phyloP scores from a whole-genome alignment of 2,888 invertebrate species.

The Elysia crispata region DNA sequence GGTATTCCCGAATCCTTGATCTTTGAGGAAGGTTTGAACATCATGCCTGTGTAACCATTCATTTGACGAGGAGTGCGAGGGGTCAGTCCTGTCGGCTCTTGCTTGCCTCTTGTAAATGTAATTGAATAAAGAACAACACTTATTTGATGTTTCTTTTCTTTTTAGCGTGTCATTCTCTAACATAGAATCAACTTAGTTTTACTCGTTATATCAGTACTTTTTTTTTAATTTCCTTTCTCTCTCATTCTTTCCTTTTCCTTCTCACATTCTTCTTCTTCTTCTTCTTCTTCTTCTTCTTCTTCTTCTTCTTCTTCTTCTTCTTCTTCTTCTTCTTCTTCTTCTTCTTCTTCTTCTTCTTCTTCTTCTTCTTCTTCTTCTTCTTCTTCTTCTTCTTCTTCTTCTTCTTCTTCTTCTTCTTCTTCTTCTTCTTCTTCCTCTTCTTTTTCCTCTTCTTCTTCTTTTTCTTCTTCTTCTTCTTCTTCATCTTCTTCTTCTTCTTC shows the following conservation, averaged over 20 bases:
- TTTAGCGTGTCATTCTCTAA: too few relatives aligned
- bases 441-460: background rate
- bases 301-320: conserved; percentile 21
- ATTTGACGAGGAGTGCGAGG: background rate
- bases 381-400: conserved; percentile 10
- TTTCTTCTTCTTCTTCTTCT: background rate
- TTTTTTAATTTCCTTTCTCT: too few relatives aligned
- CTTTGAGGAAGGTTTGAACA: background rate
- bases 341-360: conserved; percentile 31
- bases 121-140: too few relatives aligned
- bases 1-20: background rate
- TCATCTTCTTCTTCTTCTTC: conserved; percentile 1
- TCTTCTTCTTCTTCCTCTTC: background rate
- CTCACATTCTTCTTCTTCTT: too few relatives aligned
- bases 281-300: too few relatives aligned
- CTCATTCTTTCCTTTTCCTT: too few relatives aligned
- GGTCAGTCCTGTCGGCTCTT: background rate
- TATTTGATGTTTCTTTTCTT: too few relatives aligned
- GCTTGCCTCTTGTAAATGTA: too few relatives aligned
- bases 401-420: background rate
- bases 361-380: conserved; percentile 17
- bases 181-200: too few relatives aligned
- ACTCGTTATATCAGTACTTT: too few relatives aligned
- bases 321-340: conserved; percentile 25
- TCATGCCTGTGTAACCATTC: background rate